Evolutionary conservation across 2,113 vertebrate species (phyloP).

Genomic region (Butorides virescens): DNA sequence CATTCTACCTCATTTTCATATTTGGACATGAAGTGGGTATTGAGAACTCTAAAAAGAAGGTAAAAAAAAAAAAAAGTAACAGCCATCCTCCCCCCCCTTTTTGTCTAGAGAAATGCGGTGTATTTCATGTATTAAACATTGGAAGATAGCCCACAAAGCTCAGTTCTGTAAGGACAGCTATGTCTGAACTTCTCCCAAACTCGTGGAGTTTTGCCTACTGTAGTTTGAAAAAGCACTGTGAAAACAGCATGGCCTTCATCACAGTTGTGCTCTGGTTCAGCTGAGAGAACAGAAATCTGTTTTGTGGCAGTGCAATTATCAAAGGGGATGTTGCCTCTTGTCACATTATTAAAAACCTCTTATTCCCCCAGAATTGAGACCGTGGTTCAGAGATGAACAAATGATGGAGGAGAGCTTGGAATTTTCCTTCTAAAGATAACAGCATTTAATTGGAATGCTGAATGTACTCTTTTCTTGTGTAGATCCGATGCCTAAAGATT

Average conservation of each 20-base stretch:
- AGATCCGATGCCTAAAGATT: slow-evolving; percentile 89
- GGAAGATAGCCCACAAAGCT: not conserved
- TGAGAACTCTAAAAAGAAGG: not conserved
- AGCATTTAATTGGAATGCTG: not conserved
- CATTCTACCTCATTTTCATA: not conserved
- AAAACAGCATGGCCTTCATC: not conserved
- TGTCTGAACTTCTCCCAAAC: not conserved
- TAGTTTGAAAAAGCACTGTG: not conserved
- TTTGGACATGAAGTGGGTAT: not conserved
- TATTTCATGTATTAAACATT: not conserved
- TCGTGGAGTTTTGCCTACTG: not conserved
- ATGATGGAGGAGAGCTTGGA: not conserved
- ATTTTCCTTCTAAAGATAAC: not conserved
- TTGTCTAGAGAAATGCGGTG: not conserved
- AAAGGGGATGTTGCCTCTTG: not conserved
- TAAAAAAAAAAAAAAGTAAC: not conserved
- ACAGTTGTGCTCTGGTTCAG: not conserved
- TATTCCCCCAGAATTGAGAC: not conserved
- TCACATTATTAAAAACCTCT: not conserved
- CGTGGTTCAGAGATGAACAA: not conserved
- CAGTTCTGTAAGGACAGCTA: not conserved
- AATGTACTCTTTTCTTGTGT: slow-evolving; percentile 12
- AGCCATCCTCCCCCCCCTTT: too few species aligned
- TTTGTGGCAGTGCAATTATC: not conserved
- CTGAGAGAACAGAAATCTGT: not conserved